phyloP scores from a whole-genome alignment of 2,888 invertebrate genomes.

The Syritta pipiens region DNA sequence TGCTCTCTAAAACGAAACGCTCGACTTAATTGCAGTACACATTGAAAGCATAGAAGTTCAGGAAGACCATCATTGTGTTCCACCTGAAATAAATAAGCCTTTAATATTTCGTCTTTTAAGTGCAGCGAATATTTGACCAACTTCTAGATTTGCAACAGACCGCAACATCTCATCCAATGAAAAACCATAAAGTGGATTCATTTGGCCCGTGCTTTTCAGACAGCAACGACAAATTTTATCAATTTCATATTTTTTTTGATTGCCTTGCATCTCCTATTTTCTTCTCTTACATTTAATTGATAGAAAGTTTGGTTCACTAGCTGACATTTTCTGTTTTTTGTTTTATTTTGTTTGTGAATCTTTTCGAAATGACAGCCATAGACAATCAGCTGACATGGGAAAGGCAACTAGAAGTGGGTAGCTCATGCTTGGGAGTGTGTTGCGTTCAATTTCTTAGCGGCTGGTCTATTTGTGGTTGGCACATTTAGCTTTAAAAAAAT shows the following conservation, averaged over 20 bases:
- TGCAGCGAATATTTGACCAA: too few relatives aligned
- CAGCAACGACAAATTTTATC: constrained; percentile 80
- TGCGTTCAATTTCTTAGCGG: too few relatives aligned
- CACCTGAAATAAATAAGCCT: constrained; percentile 74
- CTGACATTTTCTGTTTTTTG: too few relatives aligned
- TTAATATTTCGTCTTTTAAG: not conserved
- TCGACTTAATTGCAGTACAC: constrained; percentile 80
- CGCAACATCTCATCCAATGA: constrained; percentile 80
- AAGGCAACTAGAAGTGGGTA: too few relatives aligned
- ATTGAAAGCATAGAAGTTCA: constrained; percentile 80
- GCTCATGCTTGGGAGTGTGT: too few relatives aligned
- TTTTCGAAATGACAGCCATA: too few relatives aligned
- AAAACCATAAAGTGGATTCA: constrained; percentile 80
- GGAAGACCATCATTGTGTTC: constrained; percentile 80
- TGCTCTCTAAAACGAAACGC: constrained; percentile 80
- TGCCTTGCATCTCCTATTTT: not conserved
- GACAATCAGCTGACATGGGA: too few relatives aligned
- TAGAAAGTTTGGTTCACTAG: too few relatives aligned
- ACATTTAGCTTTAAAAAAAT: too few relatives aligned
- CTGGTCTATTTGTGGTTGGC: too few relatives aligned
- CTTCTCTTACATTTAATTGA: not conserved
- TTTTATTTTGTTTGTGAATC: too few relatives aligned
- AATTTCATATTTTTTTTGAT: constrained; percentile 66
- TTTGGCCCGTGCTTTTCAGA: constrained; percentile 79
- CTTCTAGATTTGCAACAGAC: constrained; percentile 79